Evolutionary conservation across 2,113 vertebrate species (phyloP).

Genomic region (Odobenus rosmarus): DNA sequence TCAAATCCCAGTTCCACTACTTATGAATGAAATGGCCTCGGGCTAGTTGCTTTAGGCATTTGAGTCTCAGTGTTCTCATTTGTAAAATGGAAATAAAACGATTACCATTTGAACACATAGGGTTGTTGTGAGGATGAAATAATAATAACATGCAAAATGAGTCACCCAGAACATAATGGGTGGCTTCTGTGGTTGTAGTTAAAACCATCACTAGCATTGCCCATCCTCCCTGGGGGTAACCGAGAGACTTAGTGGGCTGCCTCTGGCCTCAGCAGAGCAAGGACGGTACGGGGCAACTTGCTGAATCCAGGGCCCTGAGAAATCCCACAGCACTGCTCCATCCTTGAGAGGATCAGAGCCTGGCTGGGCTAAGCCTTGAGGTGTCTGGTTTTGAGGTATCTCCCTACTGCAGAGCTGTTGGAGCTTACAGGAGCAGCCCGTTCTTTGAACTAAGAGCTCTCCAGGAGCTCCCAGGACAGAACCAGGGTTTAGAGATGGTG

Average conservation of each 20-base stretch:
- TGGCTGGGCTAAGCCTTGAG: neutral
- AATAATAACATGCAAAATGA: fast-evolving
- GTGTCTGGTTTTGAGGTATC: neutral
- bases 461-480: neutral
- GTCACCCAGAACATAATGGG: neutral
- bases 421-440: neutral
- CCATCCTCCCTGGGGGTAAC: neutral
- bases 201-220: fast-evolving
- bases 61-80: neutral
- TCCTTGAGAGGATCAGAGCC: neutral
- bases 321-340: neutral
- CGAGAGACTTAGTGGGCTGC: neutral
- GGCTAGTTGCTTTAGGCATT: neutral
- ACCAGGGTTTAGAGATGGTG: neutral
- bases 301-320: neutral
- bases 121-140: neutral
- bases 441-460: neutral
- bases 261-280: neutral
- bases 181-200: neutral
- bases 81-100: neutral
- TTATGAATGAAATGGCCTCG: neutral
- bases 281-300: neutral
- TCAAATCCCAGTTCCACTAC: neutral
- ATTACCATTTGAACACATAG: neutral
- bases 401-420: neutral